Evolutionary conservation across 2,888 invertebrate genomes (phyloP).

Genomic region (Aphrophora alni): DNA sequence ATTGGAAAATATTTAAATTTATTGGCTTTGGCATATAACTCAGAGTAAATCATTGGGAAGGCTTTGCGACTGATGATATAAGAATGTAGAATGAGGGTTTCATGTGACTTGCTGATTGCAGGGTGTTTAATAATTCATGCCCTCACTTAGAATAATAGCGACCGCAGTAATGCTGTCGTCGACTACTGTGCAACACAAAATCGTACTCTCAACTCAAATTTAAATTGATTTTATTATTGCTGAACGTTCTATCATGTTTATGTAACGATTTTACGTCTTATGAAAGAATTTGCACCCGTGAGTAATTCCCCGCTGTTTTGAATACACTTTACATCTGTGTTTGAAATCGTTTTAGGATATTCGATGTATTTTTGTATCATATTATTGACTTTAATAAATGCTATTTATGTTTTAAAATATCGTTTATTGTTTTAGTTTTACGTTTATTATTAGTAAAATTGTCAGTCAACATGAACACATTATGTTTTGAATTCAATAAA

Average conservation of each 20-base stretch:
- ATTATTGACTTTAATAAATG: too few species aligned
- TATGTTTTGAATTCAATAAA: too few species aligned
- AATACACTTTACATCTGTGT: neutral
- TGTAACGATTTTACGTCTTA: neutral
- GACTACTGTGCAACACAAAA: neutral
- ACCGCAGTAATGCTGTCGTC: neutral
- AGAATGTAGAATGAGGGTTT: constrained; percentile 2
- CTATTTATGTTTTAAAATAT: too few species aligned
- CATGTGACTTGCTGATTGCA: constrained; percentile 6
- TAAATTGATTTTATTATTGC: constrained; percentile 32
- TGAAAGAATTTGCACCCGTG: neutral
- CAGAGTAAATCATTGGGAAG: neutral
- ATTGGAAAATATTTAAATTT: neutral
- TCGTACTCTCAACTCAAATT: constrained; percentile 20
- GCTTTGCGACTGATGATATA: neutral
- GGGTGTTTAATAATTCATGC: constrained; percentile 1
- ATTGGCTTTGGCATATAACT: neutral
- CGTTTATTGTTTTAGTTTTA: too few species aligned
- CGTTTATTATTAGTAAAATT: too few species aligned
- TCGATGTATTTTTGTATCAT: too few species aligned
- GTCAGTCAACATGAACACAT: too few species aligned
- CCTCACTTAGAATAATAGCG: neutral
- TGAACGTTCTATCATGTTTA: neutral
- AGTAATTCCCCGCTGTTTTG: neutral
- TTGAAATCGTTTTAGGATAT: too few species aligned